Percentiles rank a stretch among this genome's conserved stretches.
These are phyloP conservation scores for Aricia agestis DNA, from an alignment of 1,140 invertebrate genomes.

Conservation along the genomic window DNA sequence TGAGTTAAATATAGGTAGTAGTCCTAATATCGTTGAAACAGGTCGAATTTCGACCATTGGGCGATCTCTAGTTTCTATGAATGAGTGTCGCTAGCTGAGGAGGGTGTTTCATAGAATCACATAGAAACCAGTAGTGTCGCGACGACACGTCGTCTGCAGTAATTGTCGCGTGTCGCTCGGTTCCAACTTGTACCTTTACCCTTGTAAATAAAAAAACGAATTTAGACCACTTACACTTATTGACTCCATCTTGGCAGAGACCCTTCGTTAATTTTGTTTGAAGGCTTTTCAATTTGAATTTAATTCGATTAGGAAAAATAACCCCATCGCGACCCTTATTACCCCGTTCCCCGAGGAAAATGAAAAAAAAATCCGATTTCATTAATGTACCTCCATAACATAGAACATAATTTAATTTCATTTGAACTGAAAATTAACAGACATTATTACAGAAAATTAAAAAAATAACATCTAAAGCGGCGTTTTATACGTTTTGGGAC, in stretches of 20 bases:
- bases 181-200: too few relatives aligned
- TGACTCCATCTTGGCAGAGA: not conserved
- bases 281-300: not conserved
- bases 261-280: not conserved
- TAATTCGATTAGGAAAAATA: not conserved
- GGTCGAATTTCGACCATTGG: too few relatives aligned
- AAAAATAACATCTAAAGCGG: too few relatives aligned
- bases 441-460: not conserved
- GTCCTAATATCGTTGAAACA: too few relatives aligned
- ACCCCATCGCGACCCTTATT: not conserved
- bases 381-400: not conserved
- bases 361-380: not conserved
- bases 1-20: too few relatives aligned
- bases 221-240: not conserved
- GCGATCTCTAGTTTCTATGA: too few relatives aligned
- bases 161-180: too few relatives aligned
- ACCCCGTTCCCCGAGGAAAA: not conserved
- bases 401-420: not conserved
- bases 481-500: too few relatives aligned
- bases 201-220: not conserved
- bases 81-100: too few relatives aligned
- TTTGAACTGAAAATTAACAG: not conserved
- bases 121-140: too few relatives aligned
- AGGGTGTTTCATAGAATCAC: too few relatives aligned
- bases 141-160: too few relatives aligned